These are phyloP conservation scores for Gastrophryne carolinensis DNA, from an alignment of 2,797 vertebrate genomes.

Conservation along the genomic window DNA sequence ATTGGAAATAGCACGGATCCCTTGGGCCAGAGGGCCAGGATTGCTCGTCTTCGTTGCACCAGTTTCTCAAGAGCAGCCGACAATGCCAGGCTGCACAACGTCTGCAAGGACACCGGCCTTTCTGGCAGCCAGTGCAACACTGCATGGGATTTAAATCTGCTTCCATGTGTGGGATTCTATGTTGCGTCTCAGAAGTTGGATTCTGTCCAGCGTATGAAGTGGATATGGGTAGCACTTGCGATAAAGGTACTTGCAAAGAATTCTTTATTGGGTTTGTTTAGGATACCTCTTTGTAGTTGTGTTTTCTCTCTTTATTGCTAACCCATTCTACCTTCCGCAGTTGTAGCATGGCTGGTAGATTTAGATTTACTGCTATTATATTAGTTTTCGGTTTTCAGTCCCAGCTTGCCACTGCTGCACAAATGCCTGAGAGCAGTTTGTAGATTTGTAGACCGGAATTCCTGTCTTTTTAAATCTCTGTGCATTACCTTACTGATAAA, in stretches of 20 bases:
- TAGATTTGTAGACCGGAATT: too few relatives aligned
- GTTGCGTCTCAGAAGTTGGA: conserved; percentile 66
- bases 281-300: neutral
- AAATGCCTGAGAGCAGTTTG: too few relatives aligned
- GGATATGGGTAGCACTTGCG: conserved; percentile 94
- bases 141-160: conserved; percentile 64
- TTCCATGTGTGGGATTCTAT: conserved; percentile 61
- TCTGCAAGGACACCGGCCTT: conserved; percentile 57
- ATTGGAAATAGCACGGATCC: conserved; percentile 70
- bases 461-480: too few relatives aligned
- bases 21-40: conserved; percentile 65
- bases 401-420: too few relatives aligned
- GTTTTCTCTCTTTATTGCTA: too few relatives aligned
- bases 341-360: too few relatives aligned
- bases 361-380: too few relatives aligned
- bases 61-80: conserved; percentile 60
- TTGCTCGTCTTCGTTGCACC: conserved; percentile 67
- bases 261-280: too few relatives aligned
- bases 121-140: conserved; percentile 67
- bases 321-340: too few relatives aligned
- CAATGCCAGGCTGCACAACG: conserved; percentile 65
- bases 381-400: too few relatives aligned
- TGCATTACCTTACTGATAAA: too few relatives aligned
- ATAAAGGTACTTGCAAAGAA: conserved; percentile 79
- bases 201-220: conserved; percentile 66